Percentiles rank a stretch among this genome's conserved stretches.
phyloP scores from a whole-genome alignment of 2,113 vertebrate genomes.

The Alces alces region DNA sequence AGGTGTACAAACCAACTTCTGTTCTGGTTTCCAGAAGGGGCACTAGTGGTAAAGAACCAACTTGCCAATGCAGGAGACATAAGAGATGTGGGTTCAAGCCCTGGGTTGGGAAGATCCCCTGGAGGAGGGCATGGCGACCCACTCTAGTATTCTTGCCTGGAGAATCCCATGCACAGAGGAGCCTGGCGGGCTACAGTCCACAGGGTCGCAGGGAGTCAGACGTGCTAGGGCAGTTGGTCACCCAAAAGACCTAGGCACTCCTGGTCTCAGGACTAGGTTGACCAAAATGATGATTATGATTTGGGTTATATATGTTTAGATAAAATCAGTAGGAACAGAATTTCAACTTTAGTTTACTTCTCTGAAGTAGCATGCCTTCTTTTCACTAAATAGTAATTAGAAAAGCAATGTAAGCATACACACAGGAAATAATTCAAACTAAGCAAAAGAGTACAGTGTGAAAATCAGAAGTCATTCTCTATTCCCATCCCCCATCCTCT shows the following conservation, averaged over 20 bases:
- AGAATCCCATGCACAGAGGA: background rate
- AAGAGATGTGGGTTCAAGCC: background rate
- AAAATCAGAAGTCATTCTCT: background rate
- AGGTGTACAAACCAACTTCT: background rate
- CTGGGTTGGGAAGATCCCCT: background rate
- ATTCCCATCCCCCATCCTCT: background rate
- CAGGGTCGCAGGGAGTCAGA: background rate
- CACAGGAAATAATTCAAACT: background rate
- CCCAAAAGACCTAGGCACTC: background rate
- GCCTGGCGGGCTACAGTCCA: background rate
- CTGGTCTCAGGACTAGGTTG: background rate
- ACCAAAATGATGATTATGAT: background rate
- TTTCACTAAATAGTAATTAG: background rate
- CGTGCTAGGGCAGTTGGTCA: background rate
- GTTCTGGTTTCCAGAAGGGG: background rate
- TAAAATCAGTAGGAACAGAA: background rate
- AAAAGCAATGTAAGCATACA: background rate
- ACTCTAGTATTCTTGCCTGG: background rate
- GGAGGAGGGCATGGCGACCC: background rate
- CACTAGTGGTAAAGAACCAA: background rate
- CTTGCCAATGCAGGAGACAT: background rate
- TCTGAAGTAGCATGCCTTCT: background rate
- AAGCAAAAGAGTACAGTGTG: background rate
- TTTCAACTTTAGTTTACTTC: background rate
- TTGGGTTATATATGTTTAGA: background rate